Base-by-base conservation (phyloP, 53 echinoderm and acorn worm species). In the Stichopus horrens region DNA sequence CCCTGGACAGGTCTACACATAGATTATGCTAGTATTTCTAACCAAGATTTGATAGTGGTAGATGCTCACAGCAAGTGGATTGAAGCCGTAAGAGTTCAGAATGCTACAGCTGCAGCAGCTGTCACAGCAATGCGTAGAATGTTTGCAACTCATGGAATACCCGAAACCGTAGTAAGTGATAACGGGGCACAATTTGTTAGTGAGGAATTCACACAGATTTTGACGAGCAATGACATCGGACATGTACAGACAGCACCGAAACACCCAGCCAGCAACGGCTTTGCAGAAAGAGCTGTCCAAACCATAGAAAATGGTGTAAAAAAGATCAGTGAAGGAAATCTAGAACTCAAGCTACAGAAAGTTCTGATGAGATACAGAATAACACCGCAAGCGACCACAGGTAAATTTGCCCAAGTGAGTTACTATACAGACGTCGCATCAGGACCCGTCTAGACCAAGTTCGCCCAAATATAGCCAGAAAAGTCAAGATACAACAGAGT, bases 241-340 rank as follows among this genome's bases (percentile, higher is more conserved):
- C 94, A 91, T 86, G 82, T 93, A 18, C 93, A 93, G 76, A 93
- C 93, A 19, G 93, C 93, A 5, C 91, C 93, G 7, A 88, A 93
- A 20, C 93, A 93, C 23, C 93, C 90, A 1, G 63, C 90, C 0
- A 93, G 90, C 77, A 90, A 93, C 55, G 86, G 86, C 2, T 58
- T 93, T 21, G 88, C 93, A 4, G 93, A 93, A 71, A 79, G 87
- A 57, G 88, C 93, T 23, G 77, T 92, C 7, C 88, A 90, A 75
- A 88, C 91, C 18, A 75, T 88, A 54, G 83, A 88, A 53, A 83
- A 53, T 52, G 74, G 88, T 20, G 75, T 79, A 3, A 91, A 74
- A n/a, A 91, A 87, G n/a, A 79, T 57, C 18, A 16, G 19, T 18
- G 4, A 11, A 73, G 77, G 66, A 7, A 84, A 88, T 58, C 78